Base-by-base conservation (phyloP, 2,797 vertebrate genomes). In the Brachyrhaphis roseni region DNA sequence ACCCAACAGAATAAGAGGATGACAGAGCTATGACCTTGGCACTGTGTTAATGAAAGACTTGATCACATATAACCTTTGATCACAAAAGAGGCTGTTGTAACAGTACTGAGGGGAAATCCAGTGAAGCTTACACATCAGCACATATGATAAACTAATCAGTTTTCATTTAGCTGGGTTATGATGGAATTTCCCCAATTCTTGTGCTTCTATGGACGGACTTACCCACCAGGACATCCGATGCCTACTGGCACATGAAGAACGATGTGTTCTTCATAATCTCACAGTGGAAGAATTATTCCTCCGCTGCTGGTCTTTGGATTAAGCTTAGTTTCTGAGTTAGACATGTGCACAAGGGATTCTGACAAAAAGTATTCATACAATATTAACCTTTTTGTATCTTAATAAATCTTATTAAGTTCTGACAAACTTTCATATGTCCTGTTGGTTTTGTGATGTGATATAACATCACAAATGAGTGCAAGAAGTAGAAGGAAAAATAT, bases 121-220 rank as follows among this genome's bases (percentile, higher is more conserved):
- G 1, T 26, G 0, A 28, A 82, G 72, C 47, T 51, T 71, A 20
- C 78, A 75, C 78, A 55, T 86, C 39, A 70, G 59, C 64, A 71
- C 84, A 81, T 26, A 87, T 81, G 74, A 90, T 87, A 80, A 90
- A 91, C 80, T 77, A 78, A 88, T 90, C 78, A 75, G 47, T 85
- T 86, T 80, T 80, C 82, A 78, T 84, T 70, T 75, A 75, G 34
- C 53, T 78, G 82, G 79, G 64, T 84, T 82, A 62, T 86, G 73
- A 59, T 80, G 92, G 92, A 92, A 94, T 90, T 91, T 90, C 92
- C 93, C 93, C 3, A 6, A 68, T 87, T 49, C 74, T 88, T 89
- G 82, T 88, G 34, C 88, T 81, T 81, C 76, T 84, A 73, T 81
- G 78, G 45, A 76, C 83, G 90, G 91, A 94, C 94, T 91, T 93